Conservation (phyloP, 2,888 invertebrate genomes). For the Iselma pallidipennis region DNA sequence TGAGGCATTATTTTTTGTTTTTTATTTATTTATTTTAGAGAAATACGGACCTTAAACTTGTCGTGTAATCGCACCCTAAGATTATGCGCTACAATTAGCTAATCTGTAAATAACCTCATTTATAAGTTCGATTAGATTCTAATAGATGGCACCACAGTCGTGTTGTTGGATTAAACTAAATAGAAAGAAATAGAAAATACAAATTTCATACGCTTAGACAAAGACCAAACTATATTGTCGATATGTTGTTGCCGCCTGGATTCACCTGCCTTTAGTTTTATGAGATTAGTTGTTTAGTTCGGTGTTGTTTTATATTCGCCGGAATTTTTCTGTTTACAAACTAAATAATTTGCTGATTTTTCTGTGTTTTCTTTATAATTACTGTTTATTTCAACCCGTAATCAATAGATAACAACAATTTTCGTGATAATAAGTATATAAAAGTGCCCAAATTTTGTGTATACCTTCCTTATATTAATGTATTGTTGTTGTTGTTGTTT, state of each 20-base stretch:
- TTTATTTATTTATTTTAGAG: no score
- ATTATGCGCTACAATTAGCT: not conserved
- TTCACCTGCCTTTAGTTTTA: conserved; percentile 1
- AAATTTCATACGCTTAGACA: not conserved
- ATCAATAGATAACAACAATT: no score
- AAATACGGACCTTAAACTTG: no score
- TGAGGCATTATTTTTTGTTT: not conserved
- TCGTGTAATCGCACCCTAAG: no score
- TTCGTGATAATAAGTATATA: not conserved
- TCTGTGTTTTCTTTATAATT: not conserved
- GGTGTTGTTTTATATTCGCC: not conserved
- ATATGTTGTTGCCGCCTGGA: not conserved
- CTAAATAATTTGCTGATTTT: not conserved
- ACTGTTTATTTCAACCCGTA: no score
- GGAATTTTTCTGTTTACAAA: not conserved
- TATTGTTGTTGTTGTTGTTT: not conserved
- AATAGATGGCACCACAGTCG: not conserved
- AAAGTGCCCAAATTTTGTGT: not conserved
- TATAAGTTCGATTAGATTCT: not conserved
- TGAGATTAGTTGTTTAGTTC: not conserved
- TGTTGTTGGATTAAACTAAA: not conserved
- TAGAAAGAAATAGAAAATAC: not conserved
- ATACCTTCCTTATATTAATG: not conserved
- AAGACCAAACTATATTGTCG: not conserved
- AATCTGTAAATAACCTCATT: not conserved